Percentiles rank a stretch among this genome's conserved stretches.
Evolutionary conservation across 2,888 invertebrate species (phyloP).

Genomic region (Peribatodes rhomboidaria): DNA sequence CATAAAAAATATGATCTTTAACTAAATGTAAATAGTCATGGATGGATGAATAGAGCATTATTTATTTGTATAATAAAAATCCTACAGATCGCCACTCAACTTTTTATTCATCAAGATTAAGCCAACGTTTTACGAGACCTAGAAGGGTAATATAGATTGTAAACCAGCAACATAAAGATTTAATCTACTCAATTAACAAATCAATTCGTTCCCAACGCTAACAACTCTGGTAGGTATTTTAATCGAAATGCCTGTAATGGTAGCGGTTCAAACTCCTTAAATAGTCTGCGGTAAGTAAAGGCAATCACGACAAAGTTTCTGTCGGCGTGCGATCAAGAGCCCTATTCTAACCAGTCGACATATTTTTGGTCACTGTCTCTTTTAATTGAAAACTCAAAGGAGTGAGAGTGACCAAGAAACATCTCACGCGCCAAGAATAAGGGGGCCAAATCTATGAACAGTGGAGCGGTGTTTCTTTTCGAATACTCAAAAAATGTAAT

Average conservation of each 20-base stretch:
- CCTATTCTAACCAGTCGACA: too few species aligned
- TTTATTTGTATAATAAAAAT: slow-evolving; percentile 25
- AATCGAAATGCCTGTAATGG: slow-evolving; percentile 28
- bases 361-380: too few species aligned
- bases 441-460: slow-evolving; percentile 33
- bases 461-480: slow-evolving; percentile 42
- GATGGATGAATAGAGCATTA: slow-evolving; percentile 26
- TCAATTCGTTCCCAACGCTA: slow-evolving; percentile 24
- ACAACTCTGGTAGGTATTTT: slow-evolving; percentile 25
- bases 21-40: slow-evolving; percentile 32
- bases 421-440: too few species aligned
- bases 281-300: slow-evolving; percentile 10
- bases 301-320: slow-evolving; percentile 34
- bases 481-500: slow-evolving; percentile 55
- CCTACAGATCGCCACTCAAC: slow-evolving; percentile 12
- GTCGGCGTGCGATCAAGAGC: slow-evolving; percentile 33
- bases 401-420: too few species aligned
- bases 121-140: slow-evolving; percentile 21
- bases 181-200: slow-evolving; percentile 30
- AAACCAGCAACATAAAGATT: slow-evolving; percentile 20
- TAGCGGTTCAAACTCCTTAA: slow-evolving; percentile 17
- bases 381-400: too few species aligned
- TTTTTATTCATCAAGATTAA: slow-evolving; percentile 20
- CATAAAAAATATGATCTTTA: slow-evolving; percentile 42
- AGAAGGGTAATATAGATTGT: slow-evolving; percentile 15